Evolutionary conservation across 64 coral and sea anemone genomes (phyloP).

Genomic region (Hydrozoanthus tunicans): DNA sequence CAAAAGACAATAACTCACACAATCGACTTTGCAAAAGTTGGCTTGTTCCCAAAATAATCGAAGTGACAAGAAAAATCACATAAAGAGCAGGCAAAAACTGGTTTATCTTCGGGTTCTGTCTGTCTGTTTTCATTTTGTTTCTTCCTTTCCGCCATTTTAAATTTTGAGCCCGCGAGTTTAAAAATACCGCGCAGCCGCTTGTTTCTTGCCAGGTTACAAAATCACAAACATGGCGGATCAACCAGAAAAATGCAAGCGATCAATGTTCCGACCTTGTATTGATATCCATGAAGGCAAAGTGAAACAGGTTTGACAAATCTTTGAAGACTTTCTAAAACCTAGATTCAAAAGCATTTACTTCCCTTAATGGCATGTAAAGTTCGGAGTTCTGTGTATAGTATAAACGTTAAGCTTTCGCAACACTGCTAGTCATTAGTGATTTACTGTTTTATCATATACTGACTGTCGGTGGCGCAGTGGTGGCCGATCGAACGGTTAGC

Average conservation of each 20-base stretch:
- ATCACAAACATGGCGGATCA: constrained; percentile 45
- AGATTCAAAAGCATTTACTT: neutral
- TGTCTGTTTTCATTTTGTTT: too few relatives aligned
- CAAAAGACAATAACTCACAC: constrained; percentile 59
- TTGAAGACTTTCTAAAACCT: neutral
- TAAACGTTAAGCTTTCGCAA: too few relatives aligned
- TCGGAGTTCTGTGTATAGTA: too few relatives aligned
- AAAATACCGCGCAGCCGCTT: neutral
- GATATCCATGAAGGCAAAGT: constrained; percentile 69
- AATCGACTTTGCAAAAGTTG: constrained; percentile 79
- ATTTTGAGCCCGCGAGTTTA: constrained; percentile 45
- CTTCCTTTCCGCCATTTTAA: constrained; percentile 54
- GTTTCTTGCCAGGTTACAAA: constrained; percentile 7
- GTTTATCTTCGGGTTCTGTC: constrained; percentile 36
- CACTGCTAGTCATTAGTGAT: too few relatives aligned
- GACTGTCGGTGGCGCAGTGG: too few relatives aligned
- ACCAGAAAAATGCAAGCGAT: neutral
- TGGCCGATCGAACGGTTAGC: too few relatives aligned
- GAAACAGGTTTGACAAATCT: constrained; percentile 48
- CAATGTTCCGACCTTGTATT: constrained; percentile 64
- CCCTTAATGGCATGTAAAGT: too few relatives aligned
- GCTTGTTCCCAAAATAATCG: constrained; percentile 94
- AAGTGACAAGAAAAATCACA: constrained; percentile 83
- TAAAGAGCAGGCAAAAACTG: constrained; percentile 61
- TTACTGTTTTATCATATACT: too few relatives aligned